These are phyloP conservation scores for Antennarius maculatus DNA, from an alignment of 2,797 vertebrate species.

Conservation along the genomic window DNA sequence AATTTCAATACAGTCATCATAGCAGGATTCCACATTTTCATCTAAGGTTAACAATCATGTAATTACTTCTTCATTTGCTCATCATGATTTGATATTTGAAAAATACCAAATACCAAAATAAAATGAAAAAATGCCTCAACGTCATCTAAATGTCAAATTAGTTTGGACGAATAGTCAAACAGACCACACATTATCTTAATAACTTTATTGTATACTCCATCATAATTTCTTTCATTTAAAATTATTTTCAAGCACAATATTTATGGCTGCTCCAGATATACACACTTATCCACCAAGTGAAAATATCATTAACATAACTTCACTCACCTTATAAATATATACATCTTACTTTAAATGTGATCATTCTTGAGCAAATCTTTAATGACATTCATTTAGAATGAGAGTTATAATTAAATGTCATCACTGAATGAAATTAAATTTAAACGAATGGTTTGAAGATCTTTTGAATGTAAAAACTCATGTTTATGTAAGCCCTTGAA, in stretches of 20 bases:
- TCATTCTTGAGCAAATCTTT: slow-evolving; percentile 4
- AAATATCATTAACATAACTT: not conserved
- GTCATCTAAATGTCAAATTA: too few relatives aligned
- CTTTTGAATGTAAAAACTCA: slow-evolving; percentile 9
- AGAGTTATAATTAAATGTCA: slow-evolving; percentile 15
- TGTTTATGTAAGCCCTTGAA: slow-evolving; percentile 9
- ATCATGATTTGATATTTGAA: too few relatives aligned
- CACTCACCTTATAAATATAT: not conserved
- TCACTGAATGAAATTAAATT: slow-evolving; percentile 10
- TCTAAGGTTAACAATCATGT: slow-evolving; percentile 5
- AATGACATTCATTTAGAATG: slow-evolving; percentile 16
- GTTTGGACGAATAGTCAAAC: too few relatives aligned
- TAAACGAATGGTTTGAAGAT: slow-evolving; percentile 34
- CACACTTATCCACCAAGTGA: not conserved
- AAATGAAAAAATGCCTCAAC: too few relatives aligned
- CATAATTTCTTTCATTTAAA: too few relatives aligned
- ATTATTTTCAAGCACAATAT: too few relatives aligned
- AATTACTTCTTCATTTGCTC: too few relatives aligned
- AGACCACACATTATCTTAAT: too few relatives aligned
- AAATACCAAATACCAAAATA: too few relatives aligned
- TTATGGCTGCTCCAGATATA: too few relatives aligned
- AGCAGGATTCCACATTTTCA: slow-evolving; percentile 23
- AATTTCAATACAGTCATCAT: slow-evolving; percentile 44
- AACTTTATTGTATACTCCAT: too few relatives aligned
- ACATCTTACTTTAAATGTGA: slow-evolving; percentile 3